Evolutionary conservation across 2,888 invertebrate species (phyloP).

Genomic region (Leucophora obtusa): DNA sequence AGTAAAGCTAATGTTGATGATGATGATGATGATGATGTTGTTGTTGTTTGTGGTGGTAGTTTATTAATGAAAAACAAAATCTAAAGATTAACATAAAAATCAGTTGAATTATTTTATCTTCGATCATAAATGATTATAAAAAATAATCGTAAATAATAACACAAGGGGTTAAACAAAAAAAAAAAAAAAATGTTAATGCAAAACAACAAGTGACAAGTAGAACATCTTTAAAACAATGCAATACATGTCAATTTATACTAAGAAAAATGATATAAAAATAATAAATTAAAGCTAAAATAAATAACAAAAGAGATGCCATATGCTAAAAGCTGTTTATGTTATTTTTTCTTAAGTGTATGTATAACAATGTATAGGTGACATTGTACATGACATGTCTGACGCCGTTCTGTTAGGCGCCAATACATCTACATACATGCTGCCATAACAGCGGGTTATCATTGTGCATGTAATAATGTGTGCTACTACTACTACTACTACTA

Average conservation of each 20-base stretch:
- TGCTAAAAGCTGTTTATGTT: constrained; percentile 7
- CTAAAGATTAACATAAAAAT: constrained; percentile 50
- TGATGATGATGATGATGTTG: background rate
- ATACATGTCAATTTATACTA: constrained; percentile 14
- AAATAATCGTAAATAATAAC: constrained; percentile 15
- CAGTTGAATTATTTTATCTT: constrained; percentile 39
- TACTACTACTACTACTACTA: background rate
- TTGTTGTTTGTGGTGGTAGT: constrained; percentile 31
- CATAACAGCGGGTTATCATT: constrained; percentile 56
- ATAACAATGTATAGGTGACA: constrained; percentile 42
- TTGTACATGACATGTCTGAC: constrained; percentile 70
- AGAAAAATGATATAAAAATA: constrained; percentile 31
- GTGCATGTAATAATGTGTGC: constrained; percentile 3
- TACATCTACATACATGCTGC: constrained; percentile 66
- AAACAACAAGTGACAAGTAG: constrained; percentile 41
- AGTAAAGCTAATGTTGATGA: background rate
- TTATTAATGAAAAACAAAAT: constrained; percentile 16
- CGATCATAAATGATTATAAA: constrained; percentile 24
- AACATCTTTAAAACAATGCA: background rate
- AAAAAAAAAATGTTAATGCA: constrained; percentile 17
- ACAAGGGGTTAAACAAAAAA: constrained; percentile 25
- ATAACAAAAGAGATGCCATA: constrained; percentile 9
- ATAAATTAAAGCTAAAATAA: constrained; percentile 5
- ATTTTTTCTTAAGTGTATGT: background rate
- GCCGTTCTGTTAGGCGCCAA: constrained; percentile 71